These are phyloP conservation scores for Sminthurides bifidus DNA, from an alignment of 1,140 invertebrate species.

Conservation along the genomic window DNA sequence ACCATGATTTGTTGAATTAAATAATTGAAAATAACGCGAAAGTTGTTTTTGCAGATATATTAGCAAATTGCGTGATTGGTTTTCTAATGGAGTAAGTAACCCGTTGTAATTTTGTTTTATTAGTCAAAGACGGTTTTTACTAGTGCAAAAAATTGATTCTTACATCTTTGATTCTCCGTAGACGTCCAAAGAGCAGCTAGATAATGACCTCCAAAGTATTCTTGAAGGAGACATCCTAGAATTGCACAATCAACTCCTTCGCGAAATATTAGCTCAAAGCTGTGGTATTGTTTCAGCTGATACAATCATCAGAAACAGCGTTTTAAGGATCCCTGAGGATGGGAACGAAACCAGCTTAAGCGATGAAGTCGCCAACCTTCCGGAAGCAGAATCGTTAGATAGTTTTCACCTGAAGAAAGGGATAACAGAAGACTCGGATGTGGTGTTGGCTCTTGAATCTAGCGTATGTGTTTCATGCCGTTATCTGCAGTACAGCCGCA, in stretches of 20 bases:
- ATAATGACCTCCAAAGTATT: not conserved
- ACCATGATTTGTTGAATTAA: too few relatives aligned
- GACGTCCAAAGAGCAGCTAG: slow-evolving; percentile 10
- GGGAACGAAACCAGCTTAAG: too few relatives aligned
- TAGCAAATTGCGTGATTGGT: too few relatives aligned
- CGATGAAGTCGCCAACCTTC: not conserved
- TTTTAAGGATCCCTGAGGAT: not conserved
- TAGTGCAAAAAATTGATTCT: not conserved
- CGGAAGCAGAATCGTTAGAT: not conserved
- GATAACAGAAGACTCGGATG: not conserved
- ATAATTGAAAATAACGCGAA: too few relatives aligned
- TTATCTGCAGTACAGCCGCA: too few relatives aligned
- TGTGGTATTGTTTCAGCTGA: not conserved
- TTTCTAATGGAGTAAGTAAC: too few relatives aligned
- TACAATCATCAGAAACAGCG: not conserved
- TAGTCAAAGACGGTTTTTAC: not conserved
- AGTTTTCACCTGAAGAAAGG: not conserved
- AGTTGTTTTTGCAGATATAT: too few relatives aligned
- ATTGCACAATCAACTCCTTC: slow-evolving; percentile 9
- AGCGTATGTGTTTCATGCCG: too few relatives aligned
- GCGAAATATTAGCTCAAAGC: slow-evolving; percentile 4
- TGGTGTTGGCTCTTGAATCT: not conserved
- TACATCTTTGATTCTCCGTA: too few relatives aligned
- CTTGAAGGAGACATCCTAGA: slow-evolving; percentile 5
- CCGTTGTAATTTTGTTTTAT: not conserved